phyloP scores from a whole-genome alignment of 2,113 vertebrate genomes.

The Rhodinocichla rosea region DNA sequence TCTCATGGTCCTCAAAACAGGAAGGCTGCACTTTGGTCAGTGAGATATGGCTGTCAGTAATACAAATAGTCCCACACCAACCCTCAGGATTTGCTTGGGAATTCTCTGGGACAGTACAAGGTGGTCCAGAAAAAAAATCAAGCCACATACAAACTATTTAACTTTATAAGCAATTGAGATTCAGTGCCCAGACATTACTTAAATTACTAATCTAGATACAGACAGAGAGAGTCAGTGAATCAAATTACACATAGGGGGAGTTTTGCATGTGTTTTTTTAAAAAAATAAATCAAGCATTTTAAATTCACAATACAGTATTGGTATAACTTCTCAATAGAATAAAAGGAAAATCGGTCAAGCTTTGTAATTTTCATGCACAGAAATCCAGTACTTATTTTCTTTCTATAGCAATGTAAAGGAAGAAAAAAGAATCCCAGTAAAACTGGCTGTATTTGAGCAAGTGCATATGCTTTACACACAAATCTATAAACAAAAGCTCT shows the following conservation, averaged over 20 bases:
- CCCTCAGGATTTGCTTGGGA: not conserved
- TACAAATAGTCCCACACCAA: not conserved
- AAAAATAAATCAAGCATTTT: not conserved
- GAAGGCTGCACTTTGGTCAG: not conserved
- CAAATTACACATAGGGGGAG: fast-evolving
- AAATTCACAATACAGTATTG: not conserved
- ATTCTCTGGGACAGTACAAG: not conserved
- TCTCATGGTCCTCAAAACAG: not conserved
- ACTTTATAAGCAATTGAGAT: not conserved
- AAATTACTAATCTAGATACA: not conserved
- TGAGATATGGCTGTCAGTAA: not conserved
- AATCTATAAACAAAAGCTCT: not conserved
- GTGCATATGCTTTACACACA: not conserved
- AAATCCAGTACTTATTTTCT: not conserved
- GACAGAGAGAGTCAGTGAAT: not conserved
- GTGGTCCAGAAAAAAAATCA: not conserved
- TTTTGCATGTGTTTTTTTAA: not conserved
- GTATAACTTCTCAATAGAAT: not conserved
- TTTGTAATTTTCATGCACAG: not conserved
- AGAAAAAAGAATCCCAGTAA: not conserved
- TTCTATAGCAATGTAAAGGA: not conserved
- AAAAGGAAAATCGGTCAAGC: not conserved
- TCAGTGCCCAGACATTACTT: not conserved
- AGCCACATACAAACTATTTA: not conserved
- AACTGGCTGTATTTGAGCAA: not conserved